Percentiles rank a stretch among this genome's conserved stretches.
Evolutionary conservation across 2,888 invertebrate genomes (phyloP).

Genomic region (Drosophila monieri): DNA sequence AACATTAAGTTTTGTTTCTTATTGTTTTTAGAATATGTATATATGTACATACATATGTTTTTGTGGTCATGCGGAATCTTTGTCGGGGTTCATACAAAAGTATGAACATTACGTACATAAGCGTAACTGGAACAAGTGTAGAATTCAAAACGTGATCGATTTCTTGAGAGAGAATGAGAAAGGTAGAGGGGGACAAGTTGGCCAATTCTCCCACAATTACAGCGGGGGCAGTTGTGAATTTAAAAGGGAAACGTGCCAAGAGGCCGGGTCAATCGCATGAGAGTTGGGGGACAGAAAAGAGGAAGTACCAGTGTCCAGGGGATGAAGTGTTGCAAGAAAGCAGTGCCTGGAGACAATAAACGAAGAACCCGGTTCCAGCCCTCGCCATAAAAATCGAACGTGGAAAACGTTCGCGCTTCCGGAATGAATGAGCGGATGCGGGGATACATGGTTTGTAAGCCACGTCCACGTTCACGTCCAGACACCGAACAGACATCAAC

Average conservation of each 20-base stretch:
- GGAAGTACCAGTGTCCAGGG: background rate
- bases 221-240: constrained; percentile 81
- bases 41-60: too few species aligned
- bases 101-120: constrained; percentile 72
- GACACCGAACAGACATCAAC: constrained; percentile 71
- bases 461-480: constrained; percentile 60
- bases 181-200: constrained; percentile 67
- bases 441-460: constrained; percentile 16
- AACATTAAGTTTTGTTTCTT: too few species aligned
- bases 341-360: constrained; percentile 61
- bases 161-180: constrained; percentile 49
- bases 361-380: constrained; percentile 65
- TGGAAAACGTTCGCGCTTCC: constrained; percentile 73
- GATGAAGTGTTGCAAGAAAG: constrained; percentile 22
- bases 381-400: constrained; percentile 79
- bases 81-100: background rate
- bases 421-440: constrained; percentile 60
- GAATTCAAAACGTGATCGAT: constrained; percentile 76
- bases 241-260: constrained; percentile 81
- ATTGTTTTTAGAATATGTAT: too few species aligned
- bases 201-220: constrained; percentile 80
- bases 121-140: constrained; percentile 76
- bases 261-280: constrained; percentile 46
- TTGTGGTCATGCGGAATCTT: background rate
- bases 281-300: constrained; percentile 6